Base-by-base conservation (phyloP, 1,140 invertebrate genomes). In the Drosophila nannoptera region DNA sequence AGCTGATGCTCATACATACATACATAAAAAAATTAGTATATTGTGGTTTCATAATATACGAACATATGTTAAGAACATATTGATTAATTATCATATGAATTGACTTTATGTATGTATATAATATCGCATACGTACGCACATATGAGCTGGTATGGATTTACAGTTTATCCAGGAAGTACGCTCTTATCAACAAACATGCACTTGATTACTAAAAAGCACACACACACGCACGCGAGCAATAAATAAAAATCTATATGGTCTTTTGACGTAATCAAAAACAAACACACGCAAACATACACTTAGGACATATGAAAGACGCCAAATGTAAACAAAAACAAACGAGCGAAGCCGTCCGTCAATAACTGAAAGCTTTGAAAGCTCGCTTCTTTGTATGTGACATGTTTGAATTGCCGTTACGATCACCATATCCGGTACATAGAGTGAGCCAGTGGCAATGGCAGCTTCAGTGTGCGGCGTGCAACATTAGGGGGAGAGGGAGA, bases 291-390 rank as follows among this genome's bases (percentile, higher is more conserved):
- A 6, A 42, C n/a, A 65, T 12, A 35, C 56, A 36, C 40, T 42
- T 38, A 72, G 45, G 54, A 48, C 56, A 59, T 67, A 52, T 67
- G 46, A 52, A 60, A 53, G 64, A 53, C 64, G 35, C 16, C 36
- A 33, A 58, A 66, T 48, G 53, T 58, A 63, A 63, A 54, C 52
- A 55, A 64, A 64, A 64, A 59, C 43, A 56, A 16, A 11, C 58
- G 29, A 53, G 48, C 12, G 38, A 56, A 65, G 33, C 53, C 14
- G 43, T 8, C 12, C n/a, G 14, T 7, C 14, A 50, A 16, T 43
- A 43, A 43, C 49, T 54, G 22, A 42, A 50, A 59, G 63, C 63
- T 65, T 7, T 38, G 9, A 54, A 61, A 22, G 22, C 22, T 22
- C 22, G 58, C 48, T 61, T 42, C 50, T 48, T 14, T 6, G 22